Base-by-base conservation (phyloP, 2,113 vertebrate species). In the Caretta caretta region DNA sequence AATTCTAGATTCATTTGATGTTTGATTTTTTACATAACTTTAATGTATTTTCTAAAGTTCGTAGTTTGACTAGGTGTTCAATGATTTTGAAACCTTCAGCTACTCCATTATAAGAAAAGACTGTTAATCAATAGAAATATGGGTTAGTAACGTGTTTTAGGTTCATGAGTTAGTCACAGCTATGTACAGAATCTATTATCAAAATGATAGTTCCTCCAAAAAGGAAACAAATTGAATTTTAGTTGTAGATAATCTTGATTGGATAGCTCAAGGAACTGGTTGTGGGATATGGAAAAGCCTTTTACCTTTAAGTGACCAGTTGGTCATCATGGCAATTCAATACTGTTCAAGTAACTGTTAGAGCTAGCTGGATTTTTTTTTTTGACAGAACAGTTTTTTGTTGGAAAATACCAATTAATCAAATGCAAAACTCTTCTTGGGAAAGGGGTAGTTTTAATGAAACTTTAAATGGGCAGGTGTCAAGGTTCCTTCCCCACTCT, bases 21-120 rank as follows among this genome's bases (percentile, higher is more conserved):
- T 91, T 96, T 95, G 24, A 35, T 88, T 85, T 91, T 93, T 89
- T 89, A 89, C 17, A 20, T 72, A 83, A 84, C 53, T 96, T 95
- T 96, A 96, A 62, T 94, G 72, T 91, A 82, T 49, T 85, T 92
- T 95, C 17, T 81, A 94, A 82, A 62, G 94, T 82, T 19, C 50
- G 53, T 91, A 80, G 85, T 91, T 97, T 91, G 89, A 59, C 79
- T 88, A 81, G 88, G 2, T 35, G 59, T 29, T 97, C 8, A 85
- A 17, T 53, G 88, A 13, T 72, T 93, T 92, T 89, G 72, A 48
- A 46, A n/a, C 53, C 86, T 97, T 95, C 49, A 91, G 94, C 93
- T 17, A 69, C 22, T 56, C n/a, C 76, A 84, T 92, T 93, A 94
- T 75, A 49, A 83, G 69, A 95, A 83, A 75, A 19, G 72, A 92